Evolutionary conservation across 2,113 vertebrate species (phyloP).

Genomic region (Camelus dromedarius): DNA sequence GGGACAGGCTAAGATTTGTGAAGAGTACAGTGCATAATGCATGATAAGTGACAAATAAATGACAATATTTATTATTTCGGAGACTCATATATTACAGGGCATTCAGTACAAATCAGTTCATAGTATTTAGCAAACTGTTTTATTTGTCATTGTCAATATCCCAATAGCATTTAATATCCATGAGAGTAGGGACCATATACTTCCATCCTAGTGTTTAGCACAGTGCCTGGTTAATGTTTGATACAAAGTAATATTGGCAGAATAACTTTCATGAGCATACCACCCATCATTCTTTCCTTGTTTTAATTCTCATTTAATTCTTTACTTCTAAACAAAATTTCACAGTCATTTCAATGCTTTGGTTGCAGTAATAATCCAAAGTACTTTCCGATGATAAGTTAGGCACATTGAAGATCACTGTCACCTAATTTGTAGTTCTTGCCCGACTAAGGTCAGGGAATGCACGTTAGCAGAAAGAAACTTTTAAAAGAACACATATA

Average conservation of each 20-base stretch:
- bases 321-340: neutral
- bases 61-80: neutral
- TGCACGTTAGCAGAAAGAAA: neutral
- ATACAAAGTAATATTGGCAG: neutral
- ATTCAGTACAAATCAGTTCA: neutral
- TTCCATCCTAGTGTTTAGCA: neutral
- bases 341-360: neutral
- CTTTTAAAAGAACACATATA: neutral
- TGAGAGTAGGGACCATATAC: neutral
- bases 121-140: neutral
- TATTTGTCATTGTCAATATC: neutral
- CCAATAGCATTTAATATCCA: neutral
- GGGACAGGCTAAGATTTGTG: conserved; percentile 20
- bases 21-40: neutral
- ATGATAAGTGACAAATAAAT: neutral
- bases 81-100: neutral
- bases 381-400: neutral
- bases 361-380: neutral
- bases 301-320: neutral
- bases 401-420: neutral
- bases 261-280: neutral
- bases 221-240: neutral
- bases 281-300: neutral
- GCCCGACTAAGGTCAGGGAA: neutral
- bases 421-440: neutral